These are phyloP conservation scores for Perca fluviatilis DNA, from an alignment of 2,113 vertebrate genomes.

Conservation along the genomic window DNA sequence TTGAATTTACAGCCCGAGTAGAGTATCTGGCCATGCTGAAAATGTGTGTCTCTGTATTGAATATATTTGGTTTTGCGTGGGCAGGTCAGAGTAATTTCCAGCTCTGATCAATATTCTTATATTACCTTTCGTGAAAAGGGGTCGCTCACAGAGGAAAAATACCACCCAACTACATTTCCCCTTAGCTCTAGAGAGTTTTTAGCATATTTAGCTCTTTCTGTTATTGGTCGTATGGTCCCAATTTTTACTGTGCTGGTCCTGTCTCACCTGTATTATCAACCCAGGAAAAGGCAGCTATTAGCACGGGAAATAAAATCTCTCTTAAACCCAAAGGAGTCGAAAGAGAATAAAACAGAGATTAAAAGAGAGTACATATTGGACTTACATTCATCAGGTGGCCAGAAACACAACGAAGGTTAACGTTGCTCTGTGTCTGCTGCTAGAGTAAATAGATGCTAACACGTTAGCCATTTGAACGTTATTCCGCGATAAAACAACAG, in stretches of 20 bases:
- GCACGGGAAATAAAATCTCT: too few species aligned
- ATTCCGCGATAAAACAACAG: not conserved
- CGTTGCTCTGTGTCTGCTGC: not conserved
- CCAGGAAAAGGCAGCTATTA: too few species aligned
- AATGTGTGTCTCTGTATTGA: not conserved
- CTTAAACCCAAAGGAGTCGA: too few species aligned
- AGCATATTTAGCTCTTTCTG: not conserved
- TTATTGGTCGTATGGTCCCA: not conserved
- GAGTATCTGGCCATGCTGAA: not conserved
- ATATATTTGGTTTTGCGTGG: not conserved
- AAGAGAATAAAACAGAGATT: too few species aligned
- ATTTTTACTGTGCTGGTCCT: not conserved
- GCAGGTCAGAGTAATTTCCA: not conserved
- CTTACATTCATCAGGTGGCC: not conserved
- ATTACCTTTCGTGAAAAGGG: not conserved
- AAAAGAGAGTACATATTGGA: not conserved
- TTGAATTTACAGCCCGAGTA: slow-evolving; percentile 7
- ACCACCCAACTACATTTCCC: not conserved
- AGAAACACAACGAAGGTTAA: not conserved
- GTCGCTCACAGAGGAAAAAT: not conserved
- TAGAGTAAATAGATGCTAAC: not conserved
- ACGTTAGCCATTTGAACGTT: not conserved
- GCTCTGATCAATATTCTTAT: not conserved
- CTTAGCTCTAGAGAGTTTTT: not conserved
- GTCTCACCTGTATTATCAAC: not conserved